Conservation (phyloP, 2,113 vertebrate species). For the Elanus axillaris region DNA sequence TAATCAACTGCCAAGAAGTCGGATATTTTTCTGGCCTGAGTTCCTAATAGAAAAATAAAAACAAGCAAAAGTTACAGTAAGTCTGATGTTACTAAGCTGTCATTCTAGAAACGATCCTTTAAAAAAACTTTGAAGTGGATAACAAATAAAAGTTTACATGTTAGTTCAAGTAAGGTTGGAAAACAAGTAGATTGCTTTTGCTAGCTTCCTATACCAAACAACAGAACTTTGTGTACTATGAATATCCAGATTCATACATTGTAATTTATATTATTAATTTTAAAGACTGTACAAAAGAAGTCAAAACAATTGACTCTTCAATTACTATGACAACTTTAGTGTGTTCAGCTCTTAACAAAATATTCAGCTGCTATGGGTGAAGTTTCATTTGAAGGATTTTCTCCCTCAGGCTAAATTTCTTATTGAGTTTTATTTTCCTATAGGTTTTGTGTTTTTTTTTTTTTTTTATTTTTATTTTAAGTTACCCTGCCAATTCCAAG, state of each 20-base stretch:
- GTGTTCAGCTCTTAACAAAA: background rate
- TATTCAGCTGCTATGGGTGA: background rate
- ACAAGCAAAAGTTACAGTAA: constrained; percentile 17
- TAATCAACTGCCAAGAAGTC: constrained; percentile 60
- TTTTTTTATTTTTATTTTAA: background rate
- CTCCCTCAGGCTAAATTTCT: background rate
- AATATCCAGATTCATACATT: background rate
- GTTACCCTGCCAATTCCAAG: background rate
- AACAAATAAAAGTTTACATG: background rate
- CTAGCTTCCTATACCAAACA: background rate
- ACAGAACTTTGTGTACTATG: background rate
- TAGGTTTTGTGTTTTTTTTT: background rate
- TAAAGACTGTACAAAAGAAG: background rate
- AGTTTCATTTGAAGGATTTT: background rate
- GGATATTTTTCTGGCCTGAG: constrained; percentile 45
- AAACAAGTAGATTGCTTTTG: background rate
- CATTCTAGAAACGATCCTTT: background rate
- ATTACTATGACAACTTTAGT: background rate
- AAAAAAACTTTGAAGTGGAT: background rate
- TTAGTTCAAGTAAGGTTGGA: background rate
- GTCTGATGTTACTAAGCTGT: background rate
- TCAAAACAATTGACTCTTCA: background rate
- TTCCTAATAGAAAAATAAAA: constrained; percentile 49
- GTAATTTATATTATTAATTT: background rate
- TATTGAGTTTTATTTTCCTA: background rate